These are phyloP conservation scores for Mus pahari DNA, from an alignment of 2,113 vertebrate species.

Conservation along the genomic window DNA sequence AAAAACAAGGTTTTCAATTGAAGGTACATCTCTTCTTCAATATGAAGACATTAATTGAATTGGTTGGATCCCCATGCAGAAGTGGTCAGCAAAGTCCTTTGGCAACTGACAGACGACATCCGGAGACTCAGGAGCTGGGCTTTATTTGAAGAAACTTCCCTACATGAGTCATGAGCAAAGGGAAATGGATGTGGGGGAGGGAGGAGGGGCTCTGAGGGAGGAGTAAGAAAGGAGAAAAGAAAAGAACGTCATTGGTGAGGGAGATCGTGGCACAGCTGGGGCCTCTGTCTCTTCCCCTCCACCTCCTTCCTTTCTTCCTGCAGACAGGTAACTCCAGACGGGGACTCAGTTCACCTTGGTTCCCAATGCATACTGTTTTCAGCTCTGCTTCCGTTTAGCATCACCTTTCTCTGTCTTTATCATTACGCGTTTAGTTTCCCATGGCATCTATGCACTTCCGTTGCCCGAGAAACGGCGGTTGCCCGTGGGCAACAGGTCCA, in stretches of 20 bases:
- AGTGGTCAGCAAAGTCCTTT: conserved; percentile 90
- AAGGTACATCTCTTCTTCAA: conserved; percentile 93
- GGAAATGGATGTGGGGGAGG: conserved; percentile 61
- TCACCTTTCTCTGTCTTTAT: conserved; percentile 85
- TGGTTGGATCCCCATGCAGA: conserved; percentile 90
- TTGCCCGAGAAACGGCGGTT: conserved; percentile 82
- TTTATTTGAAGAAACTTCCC: conserved; percentile 82
- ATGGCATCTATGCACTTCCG: conserved; percentile 82
- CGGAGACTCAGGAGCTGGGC: conserved; percentile 82
- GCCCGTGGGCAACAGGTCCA: conserved; percentile 77
- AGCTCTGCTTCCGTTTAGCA: conserved; percentile 82
- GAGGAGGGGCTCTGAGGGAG: conserved; percentile 59
- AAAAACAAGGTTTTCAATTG: conserved; percentile 90
- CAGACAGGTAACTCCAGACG: conserved; percentile 69
- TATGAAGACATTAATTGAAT: conserved; percentile 94
- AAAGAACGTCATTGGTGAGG: conserved; percentile 82
- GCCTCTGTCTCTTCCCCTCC: conserved; percentile 77
- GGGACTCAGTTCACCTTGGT: conserved; percentile 79
- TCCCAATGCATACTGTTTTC: conserved; percentile 78
- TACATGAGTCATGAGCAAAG: conserved; percentile 81
- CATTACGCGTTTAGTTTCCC: conserved; percentile 82
- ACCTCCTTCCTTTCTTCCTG: conserved; percentile 83
- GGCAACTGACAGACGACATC: conserved; percentile 85
- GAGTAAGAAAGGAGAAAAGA: conserved; percentile 80
- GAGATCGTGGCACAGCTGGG: conserved; percentile 54